Evolutionary conservation across 2,113 vertebrate genomes (phyloP), one percentile per base, ranked within the genome.

Genomic region (Dunckerocampus dactyliophorus): DNA sequence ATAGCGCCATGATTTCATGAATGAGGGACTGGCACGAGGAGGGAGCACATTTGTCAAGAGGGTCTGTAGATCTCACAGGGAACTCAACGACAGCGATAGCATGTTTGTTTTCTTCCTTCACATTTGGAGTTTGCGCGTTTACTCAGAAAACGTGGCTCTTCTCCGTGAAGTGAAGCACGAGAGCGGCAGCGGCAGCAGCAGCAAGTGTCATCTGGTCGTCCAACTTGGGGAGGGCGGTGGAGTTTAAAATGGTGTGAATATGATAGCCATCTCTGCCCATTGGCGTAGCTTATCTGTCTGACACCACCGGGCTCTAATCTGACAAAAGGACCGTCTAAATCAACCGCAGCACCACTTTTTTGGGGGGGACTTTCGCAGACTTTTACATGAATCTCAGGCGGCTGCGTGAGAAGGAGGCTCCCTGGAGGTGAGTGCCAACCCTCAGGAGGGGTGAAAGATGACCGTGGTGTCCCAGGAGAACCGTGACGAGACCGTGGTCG

Each of bases 201-300:
- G 67, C 71, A 82, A 84, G 78, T 85, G 84, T 86, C 82, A 82
- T 73, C 82, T 81, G 83, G 77, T 86, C 83, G 85, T 76, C 80
- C 69, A 82, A 74, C 78, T 64, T 81, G 86, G 90, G 88, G 85
- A 83, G 89, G 88, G 88, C 85, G 83, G 70, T 81, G 82, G 77
- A 82, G 84, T 87, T 90, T 90, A 84, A 89, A 90, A 88, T 84
- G 85, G 83, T 83, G 77, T 78, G 84, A 88, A 84, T 84, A 85
- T 87, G 85, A 88, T 86, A 87, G 79, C 82, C 81, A 79, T 75
- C 78, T 65, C 65, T 50, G 64, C 63, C 74, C 77, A 81, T 65
- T 50, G 70, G 78, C 64, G 68, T 62, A 65, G 69, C 79, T 64
- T 67, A 62, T 78, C 75, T 69, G 80, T 76, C 62, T 74, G 79